These are phyloP conservation scores for Aethes cnicana DNA, from an alignment of 2,888 invertebrate genomes.

Conservation along the genomic window DNA sequence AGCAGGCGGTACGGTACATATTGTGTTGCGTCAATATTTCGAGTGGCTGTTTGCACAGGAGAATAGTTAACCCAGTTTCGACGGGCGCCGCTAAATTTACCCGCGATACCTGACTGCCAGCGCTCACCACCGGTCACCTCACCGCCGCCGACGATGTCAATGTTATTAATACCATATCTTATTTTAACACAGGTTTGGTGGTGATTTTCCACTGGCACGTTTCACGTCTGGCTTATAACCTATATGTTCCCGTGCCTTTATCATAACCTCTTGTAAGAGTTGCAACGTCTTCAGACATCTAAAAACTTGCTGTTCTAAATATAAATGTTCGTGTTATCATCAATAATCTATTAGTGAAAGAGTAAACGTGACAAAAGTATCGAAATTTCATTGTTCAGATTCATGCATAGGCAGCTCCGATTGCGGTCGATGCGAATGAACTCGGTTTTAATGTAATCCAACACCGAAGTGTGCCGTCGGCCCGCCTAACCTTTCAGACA, in stretches of 20 bases:
- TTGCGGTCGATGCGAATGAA: slow-evolving; percentile 76
- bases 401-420: slow-evolving; percentile 65
- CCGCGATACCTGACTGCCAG: slow-evolving; percentile 63
- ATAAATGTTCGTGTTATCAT: too few species aligned
- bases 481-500: slow-evolving; percentile 72
- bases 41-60: slow-evolving; percentile 64
- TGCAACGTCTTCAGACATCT: too few species aligned
- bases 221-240: background rate
- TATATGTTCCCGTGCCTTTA: too few species aligned
- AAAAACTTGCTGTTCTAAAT: too few species aligned
- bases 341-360: too few species aligned
- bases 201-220: slow-evolving; percentile 12
- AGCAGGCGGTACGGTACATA: slow-evolving; percentile 47
- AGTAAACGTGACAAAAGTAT: too few species aligned
- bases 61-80: slow-evolving; percentile 78
- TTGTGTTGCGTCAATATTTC: slow-evolving; percentile 65
- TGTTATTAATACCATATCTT: slow-evolving; percentile 29
- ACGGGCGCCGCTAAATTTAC: slow-evolving; percentile 50
- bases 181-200: slow-evolving; percentile 9
- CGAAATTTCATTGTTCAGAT: slow-evolving; percentile 55
- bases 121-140: slow-evolving; percentile 47
- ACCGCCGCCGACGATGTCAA: slow-evolving; percentile 44
- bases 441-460: slow-evolving; percentile 74
- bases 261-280: too few species aligned
- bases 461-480: slow-evolving; percentile 72